Percentiles rank a stretch among this genome's conserved stretches.
Conservation (phyloP, 2,797 vertebrate species). For the Streptopelia turtur region DNA sequence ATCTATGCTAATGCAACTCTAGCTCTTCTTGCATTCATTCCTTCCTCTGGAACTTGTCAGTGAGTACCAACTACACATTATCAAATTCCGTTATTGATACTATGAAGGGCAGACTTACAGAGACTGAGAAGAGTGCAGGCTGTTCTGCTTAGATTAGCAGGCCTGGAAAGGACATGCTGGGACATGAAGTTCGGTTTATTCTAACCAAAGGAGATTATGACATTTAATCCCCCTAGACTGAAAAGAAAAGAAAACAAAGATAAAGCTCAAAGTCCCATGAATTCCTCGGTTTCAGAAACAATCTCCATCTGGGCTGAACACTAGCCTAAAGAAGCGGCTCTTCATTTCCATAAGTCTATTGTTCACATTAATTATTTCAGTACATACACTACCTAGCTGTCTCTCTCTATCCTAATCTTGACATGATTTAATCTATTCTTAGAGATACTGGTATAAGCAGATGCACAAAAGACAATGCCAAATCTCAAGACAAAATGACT, state of each 20-base stretch:
- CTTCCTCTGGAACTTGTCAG: not conserved
- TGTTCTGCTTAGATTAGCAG: not conserved
- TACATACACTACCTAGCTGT: not conserved
- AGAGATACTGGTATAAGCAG: not conserved
- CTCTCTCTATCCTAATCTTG: not conserved
- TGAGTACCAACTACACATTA: not conserved
- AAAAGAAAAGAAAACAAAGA: not conserved
- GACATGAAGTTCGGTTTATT: not conserved
- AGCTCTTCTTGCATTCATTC: not conserved
- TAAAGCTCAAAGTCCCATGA: not conserved
- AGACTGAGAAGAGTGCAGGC: not conserved
- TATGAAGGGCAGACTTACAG: not conserved
- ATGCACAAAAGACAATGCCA: not conserved
- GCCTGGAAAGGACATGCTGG: not conserved
- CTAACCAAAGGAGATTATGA: not conserved
- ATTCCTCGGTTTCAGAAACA: not conserved
- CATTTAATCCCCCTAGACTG: not conserved
- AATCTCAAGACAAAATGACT: not conserved
- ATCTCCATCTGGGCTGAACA: not conserved
- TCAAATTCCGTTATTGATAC: not conserved
- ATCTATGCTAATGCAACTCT: not conserved
- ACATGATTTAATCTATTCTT: conserved; percentile 25
- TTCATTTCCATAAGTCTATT: not conserved
- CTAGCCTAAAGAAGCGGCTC: not conserved
- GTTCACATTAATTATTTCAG: not conserved